Conservation (phyloP, 2,113 vertebrate species). For the Herpailurus yagouaroundi region DNA sequence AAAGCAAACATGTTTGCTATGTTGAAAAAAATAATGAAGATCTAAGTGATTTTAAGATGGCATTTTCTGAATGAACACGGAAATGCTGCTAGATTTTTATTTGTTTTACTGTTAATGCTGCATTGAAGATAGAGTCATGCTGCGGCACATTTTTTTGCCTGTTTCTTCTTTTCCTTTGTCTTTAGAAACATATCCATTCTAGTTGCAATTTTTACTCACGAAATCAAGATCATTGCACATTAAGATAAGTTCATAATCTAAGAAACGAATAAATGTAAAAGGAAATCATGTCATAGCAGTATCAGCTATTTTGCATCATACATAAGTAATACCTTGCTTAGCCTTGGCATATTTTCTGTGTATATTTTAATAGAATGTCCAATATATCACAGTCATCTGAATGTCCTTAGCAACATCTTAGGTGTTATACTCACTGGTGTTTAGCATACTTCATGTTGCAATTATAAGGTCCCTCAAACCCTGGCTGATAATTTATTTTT, state of each 20-base stretch:
- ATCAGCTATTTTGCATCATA: conserved; percentile 34
- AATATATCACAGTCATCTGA: conserved; percentile 45
- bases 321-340: conserved; percentile 48
- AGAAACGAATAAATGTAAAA: conserved; percentile 33
- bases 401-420: conserved; percentile 28
- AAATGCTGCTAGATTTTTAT: conserved; percentile 62
- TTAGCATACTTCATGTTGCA: neutral
- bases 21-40: conserved; percentile 77
- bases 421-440: neutral
- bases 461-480: conserved; percentile 7
- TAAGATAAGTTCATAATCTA: conserved; percentile 41
- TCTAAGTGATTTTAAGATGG: conserved; percentile 73
- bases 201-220: conserved; percentile 2
- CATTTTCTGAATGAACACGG: conserved; percentile 52
- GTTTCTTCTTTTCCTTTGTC: conserved; percentile 59
- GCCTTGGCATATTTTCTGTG: neutral
- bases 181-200: conserved; percentile 19
- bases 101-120: conserved; percentile 69
- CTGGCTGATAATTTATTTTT: conserved; percentile 45
- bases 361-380: conserved; percentile 34
- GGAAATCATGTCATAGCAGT: neutral
- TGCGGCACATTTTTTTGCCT: neutral
- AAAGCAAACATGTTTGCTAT: conserved; percentile 67
- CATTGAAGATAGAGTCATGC: conserved; percentile 1
- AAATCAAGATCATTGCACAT: neutral